Conservation (phyloP, 2,888 invertebrate species). For the Agrotis ipsilon region DNA sequence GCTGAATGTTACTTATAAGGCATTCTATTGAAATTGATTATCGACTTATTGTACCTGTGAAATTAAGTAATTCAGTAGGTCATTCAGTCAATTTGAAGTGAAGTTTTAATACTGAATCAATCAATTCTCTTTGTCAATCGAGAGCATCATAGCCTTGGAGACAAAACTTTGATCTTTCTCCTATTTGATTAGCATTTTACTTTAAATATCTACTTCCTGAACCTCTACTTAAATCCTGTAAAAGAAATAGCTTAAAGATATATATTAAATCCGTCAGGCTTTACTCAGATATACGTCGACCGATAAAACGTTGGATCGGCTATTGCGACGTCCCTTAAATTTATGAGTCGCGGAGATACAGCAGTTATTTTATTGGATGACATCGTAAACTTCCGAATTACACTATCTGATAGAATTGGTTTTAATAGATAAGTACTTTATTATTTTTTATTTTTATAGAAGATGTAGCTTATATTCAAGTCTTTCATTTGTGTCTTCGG, state of each 20-base stretch:
- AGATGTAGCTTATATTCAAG: too few species aligned
- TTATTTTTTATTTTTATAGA: neutral
- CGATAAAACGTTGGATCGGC: conserved; percentile 73
- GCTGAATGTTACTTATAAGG: too few species aligned
- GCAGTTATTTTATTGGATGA: conserved; percentile 66
- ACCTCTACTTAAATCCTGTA: conserved; percentile 6
- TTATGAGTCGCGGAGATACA: conserved; percentile 64
- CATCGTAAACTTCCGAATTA: conserved; percentile 68
- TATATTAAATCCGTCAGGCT: conserved; percentile 43
- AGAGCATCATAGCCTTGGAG: too few species aligned
- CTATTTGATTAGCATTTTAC: too few species aligned
- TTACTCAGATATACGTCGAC: conserved; percentile 52
- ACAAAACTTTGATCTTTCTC: neutral
- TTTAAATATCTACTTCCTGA: neutral
- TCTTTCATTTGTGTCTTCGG: too few species aligned
- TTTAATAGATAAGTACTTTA: conserved; percentile 45
- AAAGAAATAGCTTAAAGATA: conserved; percentile 20
- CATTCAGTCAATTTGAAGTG: neutral
- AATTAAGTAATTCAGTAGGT: neutral
- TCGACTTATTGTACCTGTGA: neutral
- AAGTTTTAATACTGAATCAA: conserved; percentile 3
- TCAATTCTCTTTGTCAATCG: neutral
- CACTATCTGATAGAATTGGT: conserved; percentile 48
- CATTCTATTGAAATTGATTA: too few species aligned
- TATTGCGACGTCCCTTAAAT: conserved; percentile 71